phyloP scores from a whole-genome alignment of 2,113 vertebrate genomes.

The Paratilapia polleni region DNA sequence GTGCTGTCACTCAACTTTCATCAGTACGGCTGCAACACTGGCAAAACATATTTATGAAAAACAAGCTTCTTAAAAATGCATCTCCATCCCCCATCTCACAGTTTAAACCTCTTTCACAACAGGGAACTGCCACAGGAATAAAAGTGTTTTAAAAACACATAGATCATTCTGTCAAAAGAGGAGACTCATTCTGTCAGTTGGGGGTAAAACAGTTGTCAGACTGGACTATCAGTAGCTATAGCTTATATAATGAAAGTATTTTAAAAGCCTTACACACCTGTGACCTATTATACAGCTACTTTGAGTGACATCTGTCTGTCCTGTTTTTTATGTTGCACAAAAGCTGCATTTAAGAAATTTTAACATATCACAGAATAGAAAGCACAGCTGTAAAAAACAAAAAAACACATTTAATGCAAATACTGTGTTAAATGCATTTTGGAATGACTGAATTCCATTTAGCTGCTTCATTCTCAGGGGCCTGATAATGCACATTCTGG shows the following conservation, averaged over 20 bases:
- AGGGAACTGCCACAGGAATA: neutral
- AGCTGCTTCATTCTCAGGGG: neutral
- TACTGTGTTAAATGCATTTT: too few relatives aligned
- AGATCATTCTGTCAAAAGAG: neutral
- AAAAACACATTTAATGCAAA: neutral
- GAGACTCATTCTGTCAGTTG: neutral
- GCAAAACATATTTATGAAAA: neutral
- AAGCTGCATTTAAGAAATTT: neutral
- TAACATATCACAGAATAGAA: neutral
- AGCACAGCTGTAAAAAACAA: neutral
- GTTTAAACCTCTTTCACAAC: neutral
- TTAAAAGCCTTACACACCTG: neutral
- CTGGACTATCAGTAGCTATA: neutral
- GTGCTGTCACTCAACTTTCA: neutral
- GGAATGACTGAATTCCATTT: neutral
- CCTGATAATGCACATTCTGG: neutral
- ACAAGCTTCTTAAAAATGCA: slow-evolving; percentile 5
- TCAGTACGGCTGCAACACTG: neutral
- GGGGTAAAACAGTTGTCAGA: neutral
- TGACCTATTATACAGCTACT: neutral
- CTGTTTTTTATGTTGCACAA: neutral
- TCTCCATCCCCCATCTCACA: neutral
- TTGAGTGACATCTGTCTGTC: neutral
- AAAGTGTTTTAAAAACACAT: neutral
- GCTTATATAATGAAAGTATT: neutral